Evolutionary conservation across 2,113 vertebrate genomes (phyloP), one percentile per base, ranked within the genome.

Genomic region (Sciurus niger): DNA sequence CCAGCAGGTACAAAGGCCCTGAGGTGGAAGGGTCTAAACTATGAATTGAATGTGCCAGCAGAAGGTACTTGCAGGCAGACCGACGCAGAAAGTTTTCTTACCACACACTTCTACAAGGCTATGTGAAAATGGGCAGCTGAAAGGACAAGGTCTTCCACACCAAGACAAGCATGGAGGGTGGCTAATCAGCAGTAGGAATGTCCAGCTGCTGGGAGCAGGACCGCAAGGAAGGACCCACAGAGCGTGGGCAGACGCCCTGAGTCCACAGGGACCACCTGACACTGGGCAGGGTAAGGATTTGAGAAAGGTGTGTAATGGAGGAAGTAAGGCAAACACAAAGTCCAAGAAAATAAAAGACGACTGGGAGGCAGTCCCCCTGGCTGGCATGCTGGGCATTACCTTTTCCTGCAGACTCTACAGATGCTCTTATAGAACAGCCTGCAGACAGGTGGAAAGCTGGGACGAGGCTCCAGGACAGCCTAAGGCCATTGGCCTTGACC

Each of bases 31-130:
- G 60, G 28, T 22, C 40, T 58, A 30, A 30, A 63, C 13, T 8
- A 4, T 1, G 32, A 51, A 48, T 0, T 1, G 32, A 43, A n/a
- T 0, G 8, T 8, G 65, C 70, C 10, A 8, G 14, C 58, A 77
- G 65, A 10, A 18, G 53, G 10, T 4, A 5, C n/a, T 72, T 85
- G 25, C 80, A 93, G 86, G 65, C n/a, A 22, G n/a, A 46, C 20
- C 2, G 10, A 13, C 84, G 73, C 53, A 8, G 72, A 37, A 4
- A 4, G 34, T 32, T 28, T 1, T 2, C 53, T 78, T 43, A 2
- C 60, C 46, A n/a, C 58, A 3, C 2, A 4, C 43, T 70, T 25
- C 74, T 28, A 48, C 63, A 60, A 28, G 25, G 78, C 77, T 6
- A 13, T n/a, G 16, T 20, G 51, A 32, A 82, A 34, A 3, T 8